A percentile compares a stretch with the other conserved stretches of the same genome.
Evolutionary conservation across 2,888 invertebrate genomes (phyloP).

Genomic region (Gortyna flavago): DNA sequence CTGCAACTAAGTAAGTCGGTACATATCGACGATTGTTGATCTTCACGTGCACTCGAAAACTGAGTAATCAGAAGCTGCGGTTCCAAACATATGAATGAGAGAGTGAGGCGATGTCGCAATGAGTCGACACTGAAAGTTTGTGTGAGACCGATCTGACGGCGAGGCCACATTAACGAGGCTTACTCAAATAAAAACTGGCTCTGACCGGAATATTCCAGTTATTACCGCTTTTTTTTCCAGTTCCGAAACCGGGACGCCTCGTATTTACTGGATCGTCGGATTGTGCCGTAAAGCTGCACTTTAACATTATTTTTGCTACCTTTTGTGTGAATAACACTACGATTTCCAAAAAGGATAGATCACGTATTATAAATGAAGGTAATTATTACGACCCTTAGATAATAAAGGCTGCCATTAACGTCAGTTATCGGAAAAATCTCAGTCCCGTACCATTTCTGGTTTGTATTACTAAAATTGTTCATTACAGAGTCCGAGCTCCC

Average conservation of each 20-base stretch:
- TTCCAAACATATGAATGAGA: slow-evolving; percentile 45
- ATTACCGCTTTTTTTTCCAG: slow-evolving; percentile 63
- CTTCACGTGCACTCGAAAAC: background rate
- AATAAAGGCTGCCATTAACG: too few species aligned
- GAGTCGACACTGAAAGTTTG: slow-evolving; percentile 60
- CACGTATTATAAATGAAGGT: background rate
- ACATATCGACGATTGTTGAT: slow-evolving; percentile 13
- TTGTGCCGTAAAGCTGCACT: slow-evolving; percentile 23
- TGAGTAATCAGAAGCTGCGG: slow-evolving; percentile 28
- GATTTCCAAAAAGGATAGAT: background rate
- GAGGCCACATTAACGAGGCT: slow-evolving; percentile 55
- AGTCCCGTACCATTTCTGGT: too few species aligned
- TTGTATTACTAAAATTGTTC: too few species aligned
- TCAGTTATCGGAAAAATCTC: too few species aligned
- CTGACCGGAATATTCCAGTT: slow-evolving; percentile 63
- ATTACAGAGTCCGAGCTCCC: too few species aligned
- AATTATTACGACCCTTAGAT: slow-evolving; percentile 11
- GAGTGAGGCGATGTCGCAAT: slow-evolving; percentile 45
- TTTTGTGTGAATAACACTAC: slow-evolving; percentile 10
- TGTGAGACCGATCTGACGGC: slow-evolving; percentile 57
- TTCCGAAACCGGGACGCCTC: slow-evolving; percentile 43
- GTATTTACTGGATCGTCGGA: slow-evolving; percentile 13
- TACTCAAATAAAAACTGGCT: slow-evolving; percentile 66
- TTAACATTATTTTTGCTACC: slow-evolving; percentile 11
- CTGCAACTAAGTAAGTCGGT: background rate